Base-by-base conservation (phyloP, 2,113 vertebrate species). In the Passer domesticus region DNA sequence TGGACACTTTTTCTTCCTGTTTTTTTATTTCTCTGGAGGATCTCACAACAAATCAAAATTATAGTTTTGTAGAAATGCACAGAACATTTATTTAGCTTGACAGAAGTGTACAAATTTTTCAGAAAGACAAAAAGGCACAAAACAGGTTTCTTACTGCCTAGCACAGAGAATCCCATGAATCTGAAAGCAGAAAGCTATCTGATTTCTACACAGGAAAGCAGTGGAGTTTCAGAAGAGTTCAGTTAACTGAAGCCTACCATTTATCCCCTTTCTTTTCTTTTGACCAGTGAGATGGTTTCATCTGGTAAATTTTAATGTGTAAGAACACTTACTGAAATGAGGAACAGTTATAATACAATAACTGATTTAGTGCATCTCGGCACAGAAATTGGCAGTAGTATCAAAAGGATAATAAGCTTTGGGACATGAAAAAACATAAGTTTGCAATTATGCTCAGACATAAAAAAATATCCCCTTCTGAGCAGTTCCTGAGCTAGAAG, bases 21-120 rank as follows among this genome's bases (percentile, higher is more conserved):
- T 50, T 78, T 62, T 39, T 63, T 39, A 63, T 43, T 72, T 83
- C 58, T 90, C 49, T 69, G 43, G 31, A 76, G 56, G 23, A 44
- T 16, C 13, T 58, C 35, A 47, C 35, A 93, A 55, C 83, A 27
- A 90, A 96, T 30, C 75, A 79, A 93, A 91, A 52, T 17, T 37
- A 67, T 49, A 73, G 11, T 50, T 82, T 88, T 60, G 27, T 12
- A 87, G 91, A 89, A 78, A 89, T 24, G 18, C 52, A 77, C 21
- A 72, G 75, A 91, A 39, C 8, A 81, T 97, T 98, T 97, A 97
- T 97, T 97, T 91, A 92, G 69, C 90, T 81, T 10, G 46, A 90
- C 64, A 79, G 66, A 97, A 68, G 74, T 23, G 68, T 62, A 97
- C 87, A 96, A 90, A 46, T 79, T 78, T 88, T 92, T 85, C 58